Percentiles rank a stretch among this genome's conserved stretches.
Evolutionary conservation across 2,113 vertebrate genomes (phyloP).

Genomic region (Rattus norvegicus): DNA sequence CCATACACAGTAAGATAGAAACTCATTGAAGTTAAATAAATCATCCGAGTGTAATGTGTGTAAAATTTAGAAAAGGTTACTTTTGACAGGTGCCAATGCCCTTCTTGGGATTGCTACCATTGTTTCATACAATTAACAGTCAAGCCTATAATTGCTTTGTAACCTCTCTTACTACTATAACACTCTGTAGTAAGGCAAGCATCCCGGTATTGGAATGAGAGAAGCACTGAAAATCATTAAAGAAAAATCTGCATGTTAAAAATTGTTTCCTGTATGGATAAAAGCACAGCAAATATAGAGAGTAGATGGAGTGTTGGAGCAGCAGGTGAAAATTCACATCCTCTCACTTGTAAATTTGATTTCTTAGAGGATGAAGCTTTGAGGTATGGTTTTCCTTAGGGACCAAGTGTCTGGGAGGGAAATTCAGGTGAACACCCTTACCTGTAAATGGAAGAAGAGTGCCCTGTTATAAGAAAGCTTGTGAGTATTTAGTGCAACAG

Average conservation of each 20-base stretch:
- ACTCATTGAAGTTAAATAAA: background rate
- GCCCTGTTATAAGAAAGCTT: background rate
- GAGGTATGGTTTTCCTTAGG: background rate
- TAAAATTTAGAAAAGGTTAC: background rate
- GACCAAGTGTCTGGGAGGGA: background rate
- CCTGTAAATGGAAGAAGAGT: background rate
- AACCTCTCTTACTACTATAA: background rate
- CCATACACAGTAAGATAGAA: background rate
- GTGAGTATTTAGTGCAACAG: background rate
- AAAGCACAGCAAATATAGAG: background rate
- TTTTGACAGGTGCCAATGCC: background rate
- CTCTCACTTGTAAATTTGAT: background rate
- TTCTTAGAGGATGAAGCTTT: background rate
- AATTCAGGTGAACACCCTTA: background rate
- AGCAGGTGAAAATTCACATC: background rate
- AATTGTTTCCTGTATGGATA: conserved; percentile 51
- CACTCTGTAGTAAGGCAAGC: background rate
- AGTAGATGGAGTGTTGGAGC: background rate
- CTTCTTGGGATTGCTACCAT: background rate
- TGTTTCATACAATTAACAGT: background rate
- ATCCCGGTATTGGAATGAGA: background rate
- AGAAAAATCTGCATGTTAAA: conserved; percentile 19
- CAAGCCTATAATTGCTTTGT: background rate
- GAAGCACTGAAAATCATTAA: background rate
- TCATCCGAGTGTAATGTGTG: background rate